Conservation (phyloP, 1,140 invertebrate genomes). For the Whitmania pigra region DNA sequence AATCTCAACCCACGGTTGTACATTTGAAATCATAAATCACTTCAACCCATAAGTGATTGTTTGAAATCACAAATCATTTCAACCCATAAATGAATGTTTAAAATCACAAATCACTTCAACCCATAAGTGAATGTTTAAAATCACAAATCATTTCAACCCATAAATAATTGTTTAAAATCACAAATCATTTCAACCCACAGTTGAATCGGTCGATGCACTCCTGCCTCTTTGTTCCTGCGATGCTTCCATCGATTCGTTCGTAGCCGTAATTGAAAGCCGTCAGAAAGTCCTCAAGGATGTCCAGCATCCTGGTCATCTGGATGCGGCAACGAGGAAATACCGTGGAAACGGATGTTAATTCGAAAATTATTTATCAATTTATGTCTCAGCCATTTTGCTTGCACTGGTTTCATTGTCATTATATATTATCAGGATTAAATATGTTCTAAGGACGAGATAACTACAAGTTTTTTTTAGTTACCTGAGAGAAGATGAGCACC, state of each 20-base stretch:
- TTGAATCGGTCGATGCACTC: slow-evolving; percentile 85
- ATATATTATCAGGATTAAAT: too few relatives aligned
- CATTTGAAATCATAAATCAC: too few relatives aligned
- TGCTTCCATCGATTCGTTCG: slow-evolving; percentile 89
- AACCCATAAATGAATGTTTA: slow-evolving; percentile 48
- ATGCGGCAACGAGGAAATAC: not conserved
- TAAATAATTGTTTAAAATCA: too few relatives aligned
- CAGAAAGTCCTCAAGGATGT: slow-evolving; percentile 88
- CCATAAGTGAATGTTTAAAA: slow-evolving; percentile 51
- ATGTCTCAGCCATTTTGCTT: too few relatives aligned
- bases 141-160: slow-evolving; percentile 25
- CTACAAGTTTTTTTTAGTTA: slow-evolving; percentile 16
- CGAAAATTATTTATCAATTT: too few relatives aligned
- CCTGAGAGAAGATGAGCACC: slow-evolving; percentile 88
- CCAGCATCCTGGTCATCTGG: slow-evolving; percentile 88
- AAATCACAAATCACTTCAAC: not conserved
- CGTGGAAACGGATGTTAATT: too few relatives aligned
- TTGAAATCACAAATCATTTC: too few relatives aligned
- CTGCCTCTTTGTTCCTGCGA: slow-evolving; percentile 78
- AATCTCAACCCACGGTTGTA: slow-evolving; percentile 37
- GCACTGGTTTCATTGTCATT: too few relatives aligned
- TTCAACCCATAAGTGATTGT: slow-evolving; percentile 42
- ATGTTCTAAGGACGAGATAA: too few relatives aligned
- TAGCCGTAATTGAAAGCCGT: slow-evolving; percentile 91
- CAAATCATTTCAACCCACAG: slow-evolving; percentile 30